Base-by-base conservation (phyloP, 2,888 invertebrate genomes). In the Desoria tigrina region DNA sequence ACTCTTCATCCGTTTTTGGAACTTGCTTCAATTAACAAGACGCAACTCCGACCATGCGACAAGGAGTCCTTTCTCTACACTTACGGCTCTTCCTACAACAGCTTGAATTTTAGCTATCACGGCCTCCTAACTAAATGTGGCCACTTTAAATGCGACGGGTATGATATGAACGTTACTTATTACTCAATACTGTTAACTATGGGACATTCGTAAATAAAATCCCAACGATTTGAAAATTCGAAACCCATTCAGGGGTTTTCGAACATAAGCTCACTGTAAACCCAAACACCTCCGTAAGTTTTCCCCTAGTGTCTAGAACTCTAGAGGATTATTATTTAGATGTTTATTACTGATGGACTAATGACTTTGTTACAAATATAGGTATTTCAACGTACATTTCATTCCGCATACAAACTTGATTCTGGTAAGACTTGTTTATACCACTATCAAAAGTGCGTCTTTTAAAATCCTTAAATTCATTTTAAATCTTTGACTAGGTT, bases 321-420 rank as follows among this genome's bases (percentile, higher is more conserved):
- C n/a, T n/a, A n/a, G n/a, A n/a, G n/a, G n/a, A n/a, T n/a, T n/a
- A n/a, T n/a, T n/a, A n/a, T n/a, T n/a, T n/a, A n/a, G n/a, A n/a
- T n/a, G n/a, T n/a, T n/a, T n/a, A 45, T 45, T 51, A 32, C 26
- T n/a, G n/a, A n/a, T n/a, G n/a, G n/a, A n/a, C n/a, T n/a, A n/a
- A n/a, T n/a, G n/a, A n/a, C 14, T 55, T 55, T 55, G 3, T 42
- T 55, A n/a, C 51, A n/a, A 37, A 14, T 32, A 2, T 82, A 90
- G 93, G 78, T 92, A 92, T 27, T 93, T 93, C 82, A 93, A 92
- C 82, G 92, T 93, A 63, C 92, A 93, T 79, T 92, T 92, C 82
- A 91, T 94, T 78, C 91, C 89, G 56, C 90, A 91, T 80, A 93
- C 92, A 79, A 94, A 94, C 83, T 83, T 94, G 77, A 90, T 94